Percentiles rank a stretch among this genome's conserved stretches.
phyloP scores from a whole-genome alignment of 2,797 vertebrate species.

The Danio aesculapii region DNA sequence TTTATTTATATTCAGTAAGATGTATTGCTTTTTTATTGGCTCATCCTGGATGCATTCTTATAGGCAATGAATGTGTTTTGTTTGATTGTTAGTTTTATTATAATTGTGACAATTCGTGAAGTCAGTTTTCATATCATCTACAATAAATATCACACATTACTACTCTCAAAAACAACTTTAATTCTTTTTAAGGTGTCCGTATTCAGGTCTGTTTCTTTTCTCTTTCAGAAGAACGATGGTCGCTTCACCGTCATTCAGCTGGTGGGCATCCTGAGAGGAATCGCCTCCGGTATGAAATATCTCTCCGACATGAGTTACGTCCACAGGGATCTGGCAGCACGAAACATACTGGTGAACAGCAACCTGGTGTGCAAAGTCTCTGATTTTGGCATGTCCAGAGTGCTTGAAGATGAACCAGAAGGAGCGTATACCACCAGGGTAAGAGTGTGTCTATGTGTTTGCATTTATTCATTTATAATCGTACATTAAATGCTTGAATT shows the following conservation, averaged over 20 bases:
- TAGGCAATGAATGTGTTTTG: too few species aligned
- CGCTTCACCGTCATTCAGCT: constrained; percentile 63
- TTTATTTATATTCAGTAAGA: too few species aligned
- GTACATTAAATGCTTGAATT: not conserved
- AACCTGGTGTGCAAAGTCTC: constrained; percentile 63
- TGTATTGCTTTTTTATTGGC: too few species aligned
- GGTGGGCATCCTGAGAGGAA: constrained; percentile 60
- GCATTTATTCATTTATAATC: not conserved
- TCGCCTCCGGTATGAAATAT: constrained; percentile 62
- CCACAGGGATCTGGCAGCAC: constrained; percentile 59
- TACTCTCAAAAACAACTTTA: too few species aligned
- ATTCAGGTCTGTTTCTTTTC: not conserved
- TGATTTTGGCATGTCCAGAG: constrained; percentile 62
- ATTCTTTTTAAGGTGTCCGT: too few species aligned
- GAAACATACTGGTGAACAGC: constrained; percentile 62
- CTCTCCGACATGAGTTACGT: constrained; percentile 62
- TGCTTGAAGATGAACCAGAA: constrained; percentile 62
- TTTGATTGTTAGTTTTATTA: too few species aligned
- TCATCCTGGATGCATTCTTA: too few species aligned
- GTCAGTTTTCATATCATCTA: too few species aligned
- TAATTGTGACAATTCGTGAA: too few species aligned
- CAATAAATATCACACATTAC: too few species aligned
- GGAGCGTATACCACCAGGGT: constrained; percentile 62
- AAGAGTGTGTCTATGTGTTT: constrained; percentile 10
- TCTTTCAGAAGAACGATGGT: constrained; percentile 62